A percentile compares a stretch with the other conserved stretches of the same genome.
phyloP scores from a whole-genome alignment of 2,113 vertebrate species.

The Diglossa brunneiventris region DNA sequence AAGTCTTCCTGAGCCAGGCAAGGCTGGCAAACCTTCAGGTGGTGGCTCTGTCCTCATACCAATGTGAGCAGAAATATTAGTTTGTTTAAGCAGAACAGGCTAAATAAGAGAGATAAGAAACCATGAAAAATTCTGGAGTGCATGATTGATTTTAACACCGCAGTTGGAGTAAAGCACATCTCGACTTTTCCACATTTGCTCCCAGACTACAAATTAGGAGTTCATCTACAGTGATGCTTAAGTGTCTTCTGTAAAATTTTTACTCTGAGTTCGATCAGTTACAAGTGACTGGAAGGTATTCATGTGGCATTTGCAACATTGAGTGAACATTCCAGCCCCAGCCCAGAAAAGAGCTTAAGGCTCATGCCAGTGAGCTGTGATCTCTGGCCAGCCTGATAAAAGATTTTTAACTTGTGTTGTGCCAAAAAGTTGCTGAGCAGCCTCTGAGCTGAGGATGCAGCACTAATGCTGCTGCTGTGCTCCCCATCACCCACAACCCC shows the following conservation, averaged over 20 bases:
- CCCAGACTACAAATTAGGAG: neutral
- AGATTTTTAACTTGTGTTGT: neutral
- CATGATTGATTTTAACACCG: neutral
- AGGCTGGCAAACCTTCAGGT: neutral
- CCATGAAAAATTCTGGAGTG: neutral
- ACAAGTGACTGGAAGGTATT: neutral
- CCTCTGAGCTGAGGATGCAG: neutral
- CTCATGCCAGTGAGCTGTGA: fast-evolving
- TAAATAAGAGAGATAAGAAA: neutral
- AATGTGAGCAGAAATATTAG: neutral
- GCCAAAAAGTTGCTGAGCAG: neutral
- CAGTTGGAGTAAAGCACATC: neutral
- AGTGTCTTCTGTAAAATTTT: neutral
- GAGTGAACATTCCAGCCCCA: neutral
- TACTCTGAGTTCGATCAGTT: fast-evolving
- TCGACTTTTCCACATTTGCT: fast-evolving
- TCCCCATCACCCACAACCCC: no score
- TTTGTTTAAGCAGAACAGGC: neutral
- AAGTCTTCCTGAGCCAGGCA: neutral
- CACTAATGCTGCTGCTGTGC: neutral
- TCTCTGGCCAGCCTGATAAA: neutral
- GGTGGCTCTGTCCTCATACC: neutral
- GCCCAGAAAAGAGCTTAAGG: neutral
- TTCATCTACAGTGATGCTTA: neutral
- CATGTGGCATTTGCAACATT: neutral